Conservation (phyloP, 1,140 invertebrate species). For the roundworm (Caenorhabditis elegans) region DNA sequence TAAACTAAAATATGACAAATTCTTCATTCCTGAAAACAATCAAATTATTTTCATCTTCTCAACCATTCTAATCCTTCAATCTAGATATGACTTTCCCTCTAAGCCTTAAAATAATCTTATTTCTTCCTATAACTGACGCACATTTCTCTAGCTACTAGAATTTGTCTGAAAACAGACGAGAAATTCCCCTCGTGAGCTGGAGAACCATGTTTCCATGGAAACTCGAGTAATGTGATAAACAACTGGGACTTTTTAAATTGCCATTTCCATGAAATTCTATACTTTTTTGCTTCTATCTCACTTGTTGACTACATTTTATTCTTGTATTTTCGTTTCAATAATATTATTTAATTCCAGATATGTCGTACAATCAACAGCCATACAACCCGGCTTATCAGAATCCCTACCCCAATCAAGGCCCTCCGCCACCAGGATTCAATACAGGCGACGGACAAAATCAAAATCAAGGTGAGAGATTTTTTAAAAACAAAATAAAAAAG, state of each 20-base stretch:
- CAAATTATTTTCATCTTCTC: not conserved
- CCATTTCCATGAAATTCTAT: not conserved
- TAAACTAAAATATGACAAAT: not conserved
- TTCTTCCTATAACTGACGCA: not conserved
- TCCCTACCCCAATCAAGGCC: not conserved
- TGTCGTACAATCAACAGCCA: conserved; percentile 18
- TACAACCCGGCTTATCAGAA: conserved; percentile 14
- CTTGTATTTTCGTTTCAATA: not conserved
- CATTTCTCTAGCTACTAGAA: not conserved
- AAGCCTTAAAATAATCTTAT: not conserved
- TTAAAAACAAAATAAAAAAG: too few species aligned
- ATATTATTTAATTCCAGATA: not conserved
- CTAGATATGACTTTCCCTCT: not conserved
- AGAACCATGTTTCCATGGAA: not conserved
- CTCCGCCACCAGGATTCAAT: conserved; percentile 1
- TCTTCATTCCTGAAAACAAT: not conserved
- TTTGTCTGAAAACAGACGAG: not conserved
- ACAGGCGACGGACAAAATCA: not conserved
- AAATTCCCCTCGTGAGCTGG: not conserved
- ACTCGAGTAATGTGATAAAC: not conserved
- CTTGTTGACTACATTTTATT: not conserved
- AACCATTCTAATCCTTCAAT: conserved; percentile 3
- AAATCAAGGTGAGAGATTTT: not conserved
- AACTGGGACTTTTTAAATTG: not conserved
- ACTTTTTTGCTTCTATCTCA: too few species aligned